Base-by-base conservation (phyloP, 2,113 vertebrate species). In the Dicrurus megarhynchus region DNA sequence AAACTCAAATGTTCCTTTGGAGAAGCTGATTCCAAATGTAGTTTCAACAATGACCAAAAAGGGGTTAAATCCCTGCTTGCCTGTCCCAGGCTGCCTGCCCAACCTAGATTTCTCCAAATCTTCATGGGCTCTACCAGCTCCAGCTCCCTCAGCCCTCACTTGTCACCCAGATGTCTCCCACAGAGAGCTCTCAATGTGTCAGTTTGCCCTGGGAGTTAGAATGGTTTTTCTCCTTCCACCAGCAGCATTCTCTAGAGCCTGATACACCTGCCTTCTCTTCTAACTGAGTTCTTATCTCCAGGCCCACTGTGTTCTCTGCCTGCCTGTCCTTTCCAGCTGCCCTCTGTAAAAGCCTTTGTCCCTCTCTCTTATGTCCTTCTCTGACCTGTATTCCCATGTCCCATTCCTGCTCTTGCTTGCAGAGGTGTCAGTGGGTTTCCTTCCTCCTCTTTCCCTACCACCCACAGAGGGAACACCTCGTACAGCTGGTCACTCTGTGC, bases 391-490 rank as follows among this genome's bases (percentile, higher is more conserved):
- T 89, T 77, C 19, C 47, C 33, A 67, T 30, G 60, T 50, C 42
- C 33, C 26, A 11, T 63, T 65, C 78, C 65, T 76, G 52, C 49
- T 80, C 23, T 88, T 0, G 0, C 68, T 84, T 84, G 39, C 75
- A 74, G 42, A 77, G 14, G 3, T 83, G 14, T 46, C 71, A 53
- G 42, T 59, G 71, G 32, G n/a, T 86, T 94, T 89, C 56, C 50
- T 82, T 86, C 47, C 30, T 57, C 32, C 52, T 35, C 26, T 30
- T 88, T 87, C 35, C 50, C 27, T 75, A 13, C 57, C 83, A 89
- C 68, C 50, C 71, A 37, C 73, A 84, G 91, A 86, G 86, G 80
- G 89, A 96, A 95, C 95, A 90, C 80, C 64, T 95, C 11, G 27
- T 93, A 84, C 86, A 84, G 55, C 60, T 77, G 55, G 32, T 86